Conservation (phyloP, 2,888 invertebrate species). For the Bruchidius siliquastri region DNA sequence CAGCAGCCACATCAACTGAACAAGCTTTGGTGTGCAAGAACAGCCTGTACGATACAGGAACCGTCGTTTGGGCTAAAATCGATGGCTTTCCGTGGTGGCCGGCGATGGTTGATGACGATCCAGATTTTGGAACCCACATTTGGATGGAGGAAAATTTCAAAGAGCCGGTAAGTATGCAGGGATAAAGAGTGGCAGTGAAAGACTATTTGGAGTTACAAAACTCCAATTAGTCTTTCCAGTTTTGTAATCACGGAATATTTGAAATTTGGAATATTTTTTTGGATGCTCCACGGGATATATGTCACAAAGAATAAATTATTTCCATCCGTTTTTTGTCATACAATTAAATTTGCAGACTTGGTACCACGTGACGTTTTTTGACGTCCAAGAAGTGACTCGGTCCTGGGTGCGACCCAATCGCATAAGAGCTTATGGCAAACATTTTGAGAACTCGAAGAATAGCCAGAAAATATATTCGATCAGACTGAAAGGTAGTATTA, state of each 20-base stretch:
- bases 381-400: slow-evolving; percentile 18
- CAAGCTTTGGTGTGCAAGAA: slow-evolving; percentile 27
- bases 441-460: slow-evolving; percentile 14
- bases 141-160: slow-evolving; percentile 53
- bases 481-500: slow-evolving; percentile 15
- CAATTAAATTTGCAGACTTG: slow-evolving; percentile 22
- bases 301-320: too few relatives aligned
- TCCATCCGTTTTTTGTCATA: too few relatives aligned
- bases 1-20: background rate
- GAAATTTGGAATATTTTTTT: too few relatives aligned
- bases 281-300: too few relatives aligned
- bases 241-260: too few relatives aligned
- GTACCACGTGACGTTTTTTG: slow-evolving; percentile 32
- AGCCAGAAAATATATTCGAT: slow-evolving; percentile 7
- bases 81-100: slow-evolving; percentile 68
- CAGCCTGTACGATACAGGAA: slow-evolving; percentile 59
- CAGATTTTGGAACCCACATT: slow-evolving; percentile 57
- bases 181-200: too few relatives aligned
- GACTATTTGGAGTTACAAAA: too few relatives aligned
- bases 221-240: too few relatives aligned
- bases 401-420: slow-evolving; percentile 24
- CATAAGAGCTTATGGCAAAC: slow-evolving; percentile 11
- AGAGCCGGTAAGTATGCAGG: slow-evolving; percentile 47
- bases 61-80: slow-evolving; percentile 61
- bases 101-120: slow-evolving; percentile 65